Conservation (phyloP, 1,140 invertebrate species). For the Adelges cooleyi region DNA sequence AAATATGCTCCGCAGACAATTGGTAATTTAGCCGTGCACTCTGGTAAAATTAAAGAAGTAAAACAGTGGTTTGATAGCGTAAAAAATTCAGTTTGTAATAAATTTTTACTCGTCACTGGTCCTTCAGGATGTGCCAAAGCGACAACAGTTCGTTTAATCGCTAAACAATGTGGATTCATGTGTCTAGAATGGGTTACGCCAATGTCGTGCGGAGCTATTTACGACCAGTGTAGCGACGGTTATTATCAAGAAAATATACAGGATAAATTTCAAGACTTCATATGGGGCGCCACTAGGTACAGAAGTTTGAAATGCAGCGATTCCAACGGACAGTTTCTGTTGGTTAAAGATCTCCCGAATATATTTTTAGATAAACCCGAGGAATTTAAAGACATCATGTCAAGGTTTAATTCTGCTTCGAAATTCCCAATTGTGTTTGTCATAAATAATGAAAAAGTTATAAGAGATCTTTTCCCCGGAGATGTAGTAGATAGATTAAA, state of each 20-base stretch:
- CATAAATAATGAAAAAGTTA: slow-evolving; percentile 50
- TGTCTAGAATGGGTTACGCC: slow-evolving; percentile 62
- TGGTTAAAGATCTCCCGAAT: slow-evolving; percentile 68
- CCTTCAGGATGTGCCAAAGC: slow-evolving; percentile 63
- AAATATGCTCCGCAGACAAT: slow-evolving; percentile 43
- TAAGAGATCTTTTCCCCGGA: slow-evolving; percentile 50
- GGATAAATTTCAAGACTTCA: slow-evolving; percentile 53
- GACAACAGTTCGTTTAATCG: slow-evolving; percentile 46
- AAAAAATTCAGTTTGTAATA: slow-evolving; percentile 18
- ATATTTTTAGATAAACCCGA: slow-evolving; percentile 47
- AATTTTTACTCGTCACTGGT: slow-evolving; percentile 51
- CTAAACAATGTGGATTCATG: slow-evolving; percentile 45
- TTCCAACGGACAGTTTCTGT: slow-evolving; percentile 44
- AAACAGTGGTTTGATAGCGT: slow-evolving; percentile 43
- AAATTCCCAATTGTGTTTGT: slow-evolving; percentile 58
- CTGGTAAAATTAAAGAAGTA: slow-evolving; percentile 50
- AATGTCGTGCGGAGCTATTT: slow-evolving; percentile 41
- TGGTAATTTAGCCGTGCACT: slow-evolving; percentile 47
- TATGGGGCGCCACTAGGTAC: slow-evolving; percentile 55
- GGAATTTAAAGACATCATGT: slow-evolving; percentile 50
- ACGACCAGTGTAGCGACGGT: slow-evolving; percentile 37
- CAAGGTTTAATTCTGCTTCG: slow-evolving; percentile 48
- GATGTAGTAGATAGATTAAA: slow-evolving; percentile 46
- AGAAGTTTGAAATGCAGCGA: slow-evolving; percentile 46
- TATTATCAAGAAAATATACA: slow-evolving; percentile 42